Conservation (phyloP, 2,888 invertebrate species). For the Amphipyra berbera region DNA sequence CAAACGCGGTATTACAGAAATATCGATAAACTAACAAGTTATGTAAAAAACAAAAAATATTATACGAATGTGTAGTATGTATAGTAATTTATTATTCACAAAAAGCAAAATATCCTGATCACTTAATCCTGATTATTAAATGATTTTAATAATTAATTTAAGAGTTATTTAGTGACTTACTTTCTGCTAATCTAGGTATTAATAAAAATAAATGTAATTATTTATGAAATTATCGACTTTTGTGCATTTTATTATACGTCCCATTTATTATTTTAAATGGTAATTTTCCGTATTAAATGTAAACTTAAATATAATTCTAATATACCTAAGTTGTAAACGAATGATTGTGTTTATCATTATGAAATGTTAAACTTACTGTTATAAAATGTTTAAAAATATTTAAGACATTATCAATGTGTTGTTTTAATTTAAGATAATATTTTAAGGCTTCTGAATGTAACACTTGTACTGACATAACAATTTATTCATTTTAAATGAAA, state of each 20-base stretch:
- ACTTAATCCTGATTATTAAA: no score
- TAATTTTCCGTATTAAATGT: constrained; percentile 49
- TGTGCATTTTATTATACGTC: constrained; percentile 52
- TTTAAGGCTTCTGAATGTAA: constrained; percentile 54
- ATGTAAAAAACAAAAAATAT: constrained; percentile 9
- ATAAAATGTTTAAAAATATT: constrained; percentile 53
- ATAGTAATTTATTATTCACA: constrained; percentile 10
- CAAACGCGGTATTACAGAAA: not conserved
- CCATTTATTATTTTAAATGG: constrained; percentile 28
- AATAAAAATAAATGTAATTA: constrained; percentile 17
- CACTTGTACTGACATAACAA: constrained; percentile 50
- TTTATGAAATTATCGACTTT: constrained; percentile 29
- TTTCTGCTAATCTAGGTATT: constrained; percentile 16
- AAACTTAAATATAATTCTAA: constrained; percentile 45
- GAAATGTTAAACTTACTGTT: constrained; percentile 52
- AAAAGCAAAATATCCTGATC: constrained; percentile 2
- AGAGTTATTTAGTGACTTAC: constrained; percentile 11
- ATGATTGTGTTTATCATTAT: constrained; percentile 48
- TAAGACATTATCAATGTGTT: constrained; percentile 62
- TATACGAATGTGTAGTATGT: constrained; percentile 8
- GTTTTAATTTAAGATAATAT: constrained; percentile 53
- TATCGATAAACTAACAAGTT: constrained; percentile 4
- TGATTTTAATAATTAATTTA: constrained; percentile 15
- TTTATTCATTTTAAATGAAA: constrained; percentile 57
- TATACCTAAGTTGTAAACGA: constrained; percentile 42